Evolutionary conservation across 2,113 vertebrate species (phyloP).

Genomic region (Platichthys stellatus): DNA sequence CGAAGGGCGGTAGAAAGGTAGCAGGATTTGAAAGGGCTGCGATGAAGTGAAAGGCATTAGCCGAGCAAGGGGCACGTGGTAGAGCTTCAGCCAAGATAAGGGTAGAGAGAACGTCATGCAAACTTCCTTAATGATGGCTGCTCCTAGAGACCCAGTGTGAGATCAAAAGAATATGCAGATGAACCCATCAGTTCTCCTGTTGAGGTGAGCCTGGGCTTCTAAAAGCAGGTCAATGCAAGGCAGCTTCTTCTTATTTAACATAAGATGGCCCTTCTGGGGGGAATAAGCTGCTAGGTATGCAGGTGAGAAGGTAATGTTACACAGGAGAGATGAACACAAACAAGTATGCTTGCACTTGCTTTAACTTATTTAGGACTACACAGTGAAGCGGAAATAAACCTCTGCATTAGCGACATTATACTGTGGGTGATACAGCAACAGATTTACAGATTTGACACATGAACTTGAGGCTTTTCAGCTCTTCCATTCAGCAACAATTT

Average conservation of each 20-base stretch:
- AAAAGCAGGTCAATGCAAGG: conserved; percentile 64
- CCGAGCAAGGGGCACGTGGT: not conserved
- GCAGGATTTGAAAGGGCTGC: conserved; percentile 31
- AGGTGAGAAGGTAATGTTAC: conserved; percentile 21
- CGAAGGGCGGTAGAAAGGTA: conserved; percentile 15
- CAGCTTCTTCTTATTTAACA: conserved; percentile 30
- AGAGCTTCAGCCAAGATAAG: conserved; percentile 27
- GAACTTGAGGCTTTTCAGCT: too few species aligned
- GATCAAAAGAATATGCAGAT: conserved; percentile 77
- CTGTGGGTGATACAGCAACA: not conserved
- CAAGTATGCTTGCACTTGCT: conserved; percentile 2
- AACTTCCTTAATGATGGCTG: conserved; percentile 71
- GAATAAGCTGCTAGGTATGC: conserved; percentile 4
- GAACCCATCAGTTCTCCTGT: conserved; percentile 43
- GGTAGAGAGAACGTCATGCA: conserved; percentile 12
- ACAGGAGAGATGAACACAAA: conserved; percentile 10
- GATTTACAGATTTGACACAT: not conserved
- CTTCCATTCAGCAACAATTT: too few species aligned
- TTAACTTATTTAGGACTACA: not conserved
- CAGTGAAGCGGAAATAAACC: not conserved
- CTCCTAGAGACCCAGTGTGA: conserved; percentile 40
- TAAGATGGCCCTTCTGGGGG: conserved; percentile 27
- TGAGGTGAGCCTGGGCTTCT: conserved; percentile 43
- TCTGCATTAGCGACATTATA: not conserved
- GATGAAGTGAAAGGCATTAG: conserved; percentile 23